Evolutionary conservation across 2,888 invertebrate genomes (phyloP), one percentile per base, ranked within the genome.

Genomic region (Phrixothrix hirtus): DNA sequence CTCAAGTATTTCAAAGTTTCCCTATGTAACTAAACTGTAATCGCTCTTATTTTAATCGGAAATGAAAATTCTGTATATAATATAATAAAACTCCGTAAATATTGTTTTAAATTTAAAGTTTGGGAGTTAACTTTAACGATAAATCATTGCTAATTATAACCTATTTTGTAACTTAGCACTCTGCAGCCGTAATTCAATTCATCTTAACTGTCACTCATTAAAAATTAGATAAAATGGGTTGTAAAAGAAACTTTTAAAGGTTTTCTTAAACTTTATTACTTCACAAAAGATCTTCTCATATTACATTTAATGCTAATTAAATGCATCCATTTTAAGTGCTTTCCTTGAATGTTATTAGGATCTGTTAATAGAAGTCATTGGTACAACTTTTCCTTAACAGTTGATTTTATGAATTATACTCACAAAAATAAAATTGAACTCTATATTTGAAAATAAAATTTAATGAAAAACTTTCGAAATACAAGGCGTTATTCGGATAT

Each of bases 181-280:
- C 45, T 16, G 57, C 56, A 53, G 50, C 61, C 60, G 58, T 56
- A 30, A 55, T 45, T 57, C 58, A 60, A 61, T 62, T 57, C 41
- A 41, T 41, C 41, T 15, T 12, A 30, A 30, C 30, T 30, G 41
- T 30, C 30, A 41, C 41, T 41, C 41, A 30, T 30, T 41, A 41
- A 12, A 11, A 29, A 41, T 41, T 29, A 17, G 17, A 5, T 30
- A 6, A 41, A 41, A 41, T 41, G 25, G 4, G 30, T 30, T 30
- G 26, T 38, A 38, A 27, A 12, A 13, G 5, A 14, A 34, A 14
- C 34, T 34, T n/a, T n/a, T 34, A 4, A 9, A 10, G 34, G 16
- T 34, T 34, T 34, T 14, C 34, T 34, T 34, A 10, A 29, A 29
- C 29, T 10, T 3, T 2, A 29, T 29, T 10, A 7, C n/a, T 10